Percentiles rank a stretch among this genome's conserved stretches.
phyloP scores from a whole-genome alignment of 2,113 vertebrate genomes.

The Boulengerochromis microlepis region DNA sequence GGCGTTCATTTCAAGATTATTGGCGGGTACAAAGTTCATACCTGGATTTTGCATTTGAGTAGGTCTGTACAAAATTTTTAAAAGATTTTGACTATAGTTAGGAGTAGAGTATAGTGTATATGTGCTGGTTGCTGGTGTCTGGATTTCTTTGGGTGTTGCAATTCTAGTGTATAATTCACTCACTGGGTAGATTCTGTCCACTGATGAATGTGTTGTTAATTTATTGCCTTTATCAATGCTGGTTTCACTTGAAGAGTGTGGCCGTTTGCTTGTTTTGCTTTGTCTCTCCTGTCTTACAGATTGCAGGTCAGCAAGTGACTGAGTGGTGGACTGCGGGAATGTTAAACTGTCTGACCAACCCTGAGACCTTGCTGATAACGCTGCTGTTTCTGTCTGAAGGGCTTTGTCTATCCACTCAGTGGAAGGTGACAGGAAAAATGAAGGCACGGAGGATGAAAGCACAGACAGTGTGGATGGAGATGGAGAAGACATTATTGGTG shows the following conservation, averaged over 20 bases:
- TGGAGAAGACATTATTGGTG: neutral
- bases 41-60: neutral
- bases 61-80: neutral
- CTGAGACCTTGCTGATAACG: neutral
- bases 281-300: neutral
- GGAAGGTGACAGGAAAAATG: neutral
- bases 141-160: neutral
- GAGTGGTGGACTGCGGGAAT: neutral
- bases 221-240: neutral
- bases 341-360: neutral
- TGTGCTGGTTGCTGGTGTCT: neutral
- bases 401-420: neutral
- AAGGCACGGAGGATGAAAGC: neutral
- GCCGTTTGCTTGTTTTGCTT: neutral
- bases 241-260: neutral
- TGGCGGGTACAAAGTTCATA: neutral
- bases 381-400: neutral
- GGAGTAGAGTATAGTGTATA: neutral
- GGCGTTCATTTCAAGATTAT: constrained; percentile 12
- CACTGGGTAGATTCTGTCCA: neutral
- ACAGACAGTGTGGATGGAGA: neutral
- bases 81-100: neutral
- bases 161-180: neutral
- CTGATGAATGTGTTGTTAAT: neutral
- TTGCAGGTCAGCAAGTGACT: neutral